Percentiles rank a stretch among this genome's conserved stretches.
phyloP scores from a whole-genome alignment of 2,797 vertebrate genomes.

The Pseudopleuronectes americanus region DNA sequence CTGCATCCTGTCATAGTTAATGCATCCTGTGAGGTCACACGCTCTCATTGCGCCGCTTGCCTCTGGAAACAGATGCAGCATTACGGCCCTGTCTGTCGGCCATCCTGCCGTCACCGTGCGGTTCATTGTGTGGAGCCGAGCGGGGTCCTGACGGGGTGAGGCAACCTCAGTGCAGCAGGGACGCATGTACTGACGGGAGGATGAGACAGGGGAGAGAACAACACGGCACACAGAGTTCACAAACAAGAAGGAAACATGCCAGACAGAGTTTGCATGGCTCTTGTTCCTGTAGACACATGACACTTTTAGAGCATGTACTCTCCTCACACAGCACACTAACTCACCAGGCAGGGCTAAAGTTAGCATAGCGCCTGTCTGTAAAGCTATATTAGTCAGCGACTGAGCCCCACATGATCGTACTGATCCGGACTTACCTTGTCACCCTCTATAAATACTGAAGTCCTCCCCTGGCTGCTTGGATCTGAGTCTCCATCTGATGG shows the following conservation, averaged over 20 bases:
- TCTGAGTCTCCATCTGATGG: background rate
- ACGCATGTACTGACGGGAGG: conserved; percentile 6
- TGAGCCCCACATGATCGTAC: conserved; percentile 43
- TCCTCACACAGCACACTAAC: conserved; percentile 48
- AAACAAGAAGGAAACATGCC: conserved; percentile 23
- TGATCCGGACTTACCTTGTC: conserved; percentile 53
- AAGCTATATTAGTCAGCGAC: conserved; percentile 50
- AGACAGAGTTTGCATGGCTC: conserved; percentile 19
- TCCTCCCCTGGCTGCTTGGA: conserved; percentile 26
- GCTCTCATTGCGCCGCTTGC: conserved; percentile 50
- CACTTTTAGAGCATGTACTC: conserved; percentile 26
- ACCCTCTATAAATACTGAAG: conserved; percentile 61
- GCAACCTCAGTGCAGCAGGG: conserved; percentile 31
- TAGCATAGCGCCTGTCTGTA: conserved; percentile 50
- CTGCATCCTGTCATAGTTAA: conserved; percentile 81
- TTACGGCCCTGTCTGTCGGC: conserved; percentile 5
- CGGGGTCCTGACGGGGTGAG: conserved; percentile 19
- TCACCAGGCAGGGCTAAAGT: conserved; percentile 53
- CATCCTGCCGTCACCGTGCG: conserved; percentile 39
- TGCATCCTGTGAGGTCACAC: conserved; percentile 68
- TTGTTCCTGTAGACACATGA: conserved; percentile 37
- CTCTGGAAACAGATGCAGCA: conserved; percentile 63
- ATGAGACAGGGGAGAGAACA: conserved; percentile 22
- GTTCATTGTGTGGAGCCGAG: conserved; percentile 28
- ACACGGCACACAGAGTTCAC: background rate